Base-by-base conservation (phyloP, 2,113 vertebrate genomes). In the Embiotoca jacksoni region DNA sequence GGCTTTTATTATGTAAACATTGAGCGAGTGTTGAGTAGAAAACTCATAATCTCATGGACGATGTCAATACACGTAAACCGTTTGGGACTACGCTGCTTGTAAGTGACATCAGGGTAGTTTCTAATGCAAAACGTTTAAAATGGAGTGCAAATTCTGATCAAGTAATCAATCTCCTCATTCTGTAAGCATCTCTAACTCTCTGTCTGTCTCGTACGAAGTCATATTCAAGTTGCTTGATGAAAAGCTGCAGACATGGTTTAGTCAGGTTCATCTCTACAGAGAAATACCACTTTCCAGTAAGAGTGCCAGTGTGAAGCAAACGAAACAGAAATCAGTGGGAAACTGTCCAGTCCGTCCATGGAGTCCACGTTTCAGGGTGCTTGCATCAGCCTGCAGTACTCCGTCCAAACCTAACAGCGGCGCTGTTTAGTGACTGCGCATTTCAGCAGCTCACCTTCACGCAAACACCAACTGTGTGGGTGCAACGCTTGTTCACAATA, bases 351-450 rank as follows among this genome's bases (percentile, higher is more conserved):
- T 23, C 6, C 7, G 36, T 58, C 16, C 49, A 41, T 1, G 5
- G 5, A 2, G 4, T 39, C 52, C 37, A 79, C 72, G 75, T 94
- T 93, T 90, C 89, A 72, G 2, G 15, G 8, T 0, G 84, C 92
- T 95, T 95, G 93, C 94, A 92, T 95, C 94, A 95, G 93, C 93
- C 91, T 71, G 90, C 65, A 54, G 52, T 72, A 10, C 53, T 52
- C 23, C 23, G 3, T 33, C 8, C 0, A 3, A 49, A 46, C 82
- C 2, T 15, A 74, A 55, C 0, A 23, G 11, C 5, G 87, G 81
- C 89, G 85, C 89, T 83, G 84, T 82, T 82, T 5, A 32, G 32
- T 32, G 0, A 2, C 46, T 46, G 50, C 1, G 54, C 54, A 54
- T 44, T 30, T 3, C 1, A 33, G n/a, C n/a, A 67, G 33, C 6